Evolutionary conservation across 2,113 vertebrate genomes (phyloP).

Genomic region (Oncorhynchus mykiss): DNA sequence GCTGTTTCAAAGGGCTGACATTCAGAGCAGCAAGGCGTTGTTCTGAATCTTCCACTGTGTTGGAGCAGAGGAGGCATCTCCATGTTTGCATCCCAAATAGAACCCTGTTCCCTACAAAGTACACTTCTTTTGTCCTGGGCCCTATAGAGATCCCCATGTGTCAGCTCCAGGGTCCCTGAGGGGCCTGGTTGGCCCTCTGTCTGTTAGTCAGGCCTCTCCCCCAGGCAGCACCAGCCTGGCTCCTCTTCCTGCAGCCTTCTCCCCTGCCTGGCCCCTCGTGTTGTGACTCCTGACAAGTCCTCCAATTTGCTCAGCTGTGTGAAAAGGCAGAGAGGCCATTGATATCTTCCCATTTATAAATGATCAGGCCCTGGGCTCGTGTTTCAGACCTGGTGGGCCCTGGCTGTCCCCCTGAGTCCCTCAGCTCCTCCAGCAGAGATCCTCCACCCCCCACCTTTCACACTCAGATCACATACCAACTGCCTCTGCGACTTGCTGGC

Average conservation of each 20-base stretch:
- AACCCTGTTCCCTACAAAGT: no score
- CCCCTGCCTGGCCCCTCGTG: constrained; percentile 70
- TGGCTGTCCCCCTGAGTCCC: constrained; percentile 56
- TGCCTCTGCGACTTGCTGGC: constrained; percentile 25
- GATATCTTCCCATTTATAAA: constrained; percentile 81
- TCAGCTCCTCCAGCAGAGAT: constrained; percentile 23
- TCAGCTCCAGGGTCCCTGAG: no score
- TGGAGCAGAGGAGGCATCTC: no score
- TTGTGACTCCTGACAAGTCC: constrained; percentile 90
- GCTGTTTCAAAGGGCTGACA: no score
- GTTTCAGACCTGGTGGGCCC: constrained; percentile 75
- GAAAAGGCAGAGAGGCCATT: constrained; percentile 83
- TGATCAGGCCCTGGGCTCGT: constrained; percentile 75
- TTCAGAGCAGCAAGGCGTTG: no score
- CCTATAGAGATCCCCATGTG: no score
- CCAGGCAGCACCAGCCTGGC: neutral
- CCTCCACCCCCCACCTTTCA: neutral
- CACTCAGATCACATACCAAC: neutral
- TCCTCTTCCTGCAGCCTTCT: constrained; percentile 49
- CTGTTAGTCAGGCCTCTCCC: constrained; percentile 27
- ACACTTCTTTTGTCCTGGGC: no score
- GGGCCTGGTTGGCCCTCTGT: no score
- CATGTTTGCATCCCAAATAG: no score
- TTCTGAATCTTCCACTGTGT: no score
- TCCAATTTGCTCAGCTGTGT: constrained; percentile 92